These are phyloP conservation scores for Sardina pilchardus DNA, from an alignment of 2,113 vertebrate species.

Conservation along the genomic window DNA sequence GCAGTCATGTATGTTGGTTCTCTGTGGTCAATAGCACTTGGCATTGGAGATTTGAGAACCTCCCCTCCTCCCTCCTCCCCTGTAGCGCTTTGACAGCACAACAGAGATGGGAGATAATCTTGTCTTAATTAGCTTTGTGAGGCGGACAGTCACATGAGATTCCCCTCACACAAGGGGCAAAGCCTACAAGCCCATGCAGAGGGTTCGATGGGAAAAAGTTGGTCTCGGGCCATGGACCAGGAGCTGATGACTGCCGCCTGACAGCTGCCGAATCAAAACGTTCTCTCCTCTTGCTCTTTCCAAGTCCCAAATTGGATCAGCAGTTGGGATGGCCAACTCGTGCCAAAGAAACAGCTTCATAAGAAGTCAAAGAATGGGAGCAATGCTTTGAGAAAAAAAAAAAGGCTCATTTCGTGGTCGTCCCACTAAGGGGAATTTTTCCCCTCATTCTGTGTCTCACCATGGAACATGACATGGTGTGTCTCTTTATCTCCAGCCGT, in stretches of 20 bases:
- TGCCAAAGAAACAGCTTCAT: slow-evolving; percentile 26
- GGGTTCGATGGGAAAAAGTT: neutral
- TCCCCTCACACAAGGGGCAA: neutral
- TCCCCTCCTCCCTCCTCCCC: neutral
- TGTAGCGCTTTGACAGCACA: slow-evolving; percentile 20
- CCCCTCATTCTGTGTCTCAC: neutral
- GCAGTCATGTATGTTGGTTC: neutral
- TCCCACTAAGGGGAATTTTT: neutral
- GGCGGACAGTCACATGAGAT: slow-evolving; percentile 23
- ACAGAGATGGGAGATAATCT: slow-evolving; percentile 36
- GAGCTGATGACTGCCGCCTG: neutral
- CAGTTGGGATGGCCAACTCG: slow-evolving; percentile 25
- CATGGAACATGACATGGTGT: slow-evolving; percentile 3
- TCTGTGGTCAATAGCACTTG: neutral
- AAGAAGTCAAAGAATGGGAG: slow-evolving; percentile 17
- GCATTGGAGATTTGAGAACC: neutral
- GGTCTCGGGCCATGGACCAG: neutral
- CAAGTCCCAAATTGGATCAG: slow-evolving; percentile 33
- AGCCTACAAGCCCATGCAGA: neutral
- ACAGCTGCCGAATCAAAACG: neutral
- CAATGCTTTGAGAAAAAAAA: neutral
- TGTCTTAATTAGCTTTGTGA: slow-evolving; percentile 44
- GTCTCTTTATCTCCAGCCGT: neutral
- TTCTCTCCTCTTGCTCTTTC: neutral
- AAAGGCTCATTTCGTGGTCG: neutral